Base-by-base conservation (phyloP, 2,888 invertebrate genomes). In the Psylliodes chrysocephalus region DNA sequence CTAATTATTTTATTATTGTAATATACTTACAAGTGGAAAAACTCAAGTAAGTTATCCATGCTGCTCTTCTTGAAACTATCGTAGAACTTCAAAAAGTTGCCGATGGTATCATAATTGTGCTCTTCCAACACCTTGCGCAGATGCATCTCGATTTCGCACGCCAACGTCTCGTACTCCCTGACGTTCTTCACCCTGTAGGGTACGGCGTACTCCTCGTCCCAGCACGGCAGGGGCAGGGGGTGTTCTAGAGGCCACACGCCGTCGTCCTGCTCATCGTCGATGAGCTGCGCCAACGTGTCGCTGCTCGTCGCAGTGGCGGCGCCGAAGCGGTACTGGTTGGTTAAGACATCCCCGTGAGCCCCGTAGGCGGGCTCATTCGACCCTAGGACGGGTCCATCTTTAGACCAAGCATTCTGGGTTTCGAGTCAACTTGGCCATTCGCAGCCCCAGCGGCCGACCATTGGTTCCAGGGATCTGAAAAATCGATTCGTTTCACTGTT, bases 371-470 rank as follows among this genome's bases (percentile, higher is more conserved):
- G 60, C 63, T 63, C 64, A 51, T 68, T 70, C 60, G 66, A 67
- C 72, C 74, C 73, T 79, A 79, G 74, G 78, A 79, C 72, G 81
- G 82, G 77, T 81, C 81, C 76, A 73, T 77, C 74, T 78, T 81
- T 73, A 77, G 73, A 74, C 79, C 84, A 85, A 84, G 83, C 82
- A 78, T 81, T 83, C 82, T 85, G 85, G 85, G 83, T 82, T 88
- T 89, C 91, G 95, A 95, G 95, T 95, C 95, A 95, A 94, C 95
- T 95, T 87, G 95, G 95, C 95, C 95, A 95, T 85, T 95, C 94
- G 86, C 91, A 90, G 84, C 94, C 94, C 94, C 94, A 95, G 76
- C 94, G 91, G 81, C 93, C 93, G 82, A 93, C 93, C 82, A 90
- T 88, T 85, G 93, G 93, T 85, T 90, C 87, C 79, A 88, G 88